Conservation (phyloP, 1,140 invertebrate species). For the Diorhabda sublineata region DNA sequence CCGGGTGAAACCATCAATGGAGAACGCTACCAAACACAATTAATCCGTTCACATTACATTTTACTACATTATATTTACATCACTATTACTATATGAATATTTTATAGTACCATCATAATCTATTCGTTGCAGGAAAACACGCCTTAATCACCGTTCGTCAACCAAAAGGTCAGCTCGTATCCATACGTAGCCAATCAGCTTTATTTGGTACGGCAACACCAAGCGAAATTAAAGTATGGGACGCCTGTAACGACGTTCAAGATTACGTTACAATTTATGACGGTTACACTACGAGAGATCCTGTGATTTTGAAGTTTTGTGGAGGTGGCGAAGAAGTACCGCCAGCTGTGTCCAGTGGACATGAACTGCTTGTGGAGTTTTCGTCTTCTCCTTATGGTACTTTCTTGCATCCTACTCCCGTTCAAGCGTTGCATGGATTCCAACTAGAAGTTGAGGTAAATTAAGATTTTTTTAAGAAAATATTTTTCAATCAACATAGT, state of each 20-base stretch:
- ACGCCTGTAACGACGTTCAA: slow-evolving; percentile 79
- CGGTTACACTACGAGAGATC: slow-evolving; percentile 80
- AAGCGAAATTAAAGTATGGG: slow-evolving; percentile 60
- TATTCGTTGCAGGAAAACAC: slow-evolving; percentile 56
- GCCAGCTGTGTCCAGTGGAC: slow-evolving; percentile 75
- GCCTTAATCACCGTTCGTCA: slow-evolving; percentile 79
- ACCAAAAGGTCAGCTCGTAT: slow-evolving; percentile 75
- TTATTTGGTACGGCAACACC: slow-evolving; percentile 50
- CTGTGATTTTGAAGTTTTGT: slow-evolving; percentile 84
- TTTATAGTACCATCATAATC: too few species aligned
- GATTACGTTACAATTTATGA: slow-evolving; percentile 89
- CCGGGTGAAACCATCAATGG: too few species aligned
- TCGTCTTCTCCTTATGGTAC: slow-evolving; percentile 86
- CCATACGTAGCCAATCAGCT: slow-evolving; percentile 67
- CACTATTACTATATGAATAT: too few species aligned
- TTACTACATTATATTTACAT: too few species aligned
- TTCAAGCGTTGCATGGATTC: slow-evolving; percentile 77
- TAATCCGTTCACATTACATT: too few species aligned
- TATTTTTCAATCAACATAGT: too few species aligned
- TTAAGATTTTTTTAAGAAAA: too few species aligned
- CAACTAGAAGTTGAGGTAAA: slow-evolving; percentile 78
- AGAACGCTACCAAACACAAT: too few species aligned
- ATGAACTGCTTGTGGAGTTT: slow-evolving; percentile 82
- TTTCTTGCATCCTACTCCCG: slow-evolving; percentile 72
- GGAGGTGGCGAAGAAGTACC: slow-evolving; percentile 79